Conservation (phyloP, 1,140 invertebrate genomes). For the Platyscapa corneri region DNA sequence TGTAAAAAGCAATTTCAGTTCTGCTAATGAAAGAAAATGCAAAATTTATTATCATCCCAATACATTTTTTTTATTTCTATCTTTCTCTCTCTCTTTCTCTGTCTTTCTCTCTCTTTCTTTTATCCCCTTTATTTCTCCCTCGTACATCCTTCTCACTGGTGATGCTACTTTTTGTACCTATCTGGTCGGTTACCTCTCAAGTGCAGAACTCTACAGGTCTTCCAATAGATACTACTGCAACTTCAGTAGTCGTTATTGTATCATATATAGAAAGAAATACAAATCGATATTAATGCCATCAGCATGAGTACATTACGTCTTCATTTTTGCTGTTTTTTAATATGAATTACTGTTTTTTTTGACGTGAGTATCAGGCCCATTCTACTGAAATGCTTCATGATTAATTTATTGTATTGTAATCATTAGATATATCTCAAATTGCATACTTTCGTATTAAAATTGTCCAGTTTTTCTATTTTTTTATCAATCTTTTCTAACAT, state of each 20-base stretch:
- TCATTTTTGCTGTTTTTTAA: not conserved
- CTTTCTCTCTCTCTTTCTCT: not conserved
- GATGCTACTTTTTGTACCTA: conserved; percentile 33
- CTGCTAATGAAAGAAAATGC: conserved; percentile 7
- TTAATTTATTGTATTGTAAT: conserved; percentile 47
- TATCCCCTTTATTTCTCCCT: not conserved
- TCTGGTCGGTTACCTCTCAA: not conserved
- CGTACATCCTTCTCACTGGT: not conserved
- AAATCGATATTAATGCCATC: no score
- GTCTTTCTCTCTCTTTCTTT: conserved; percentile 4
- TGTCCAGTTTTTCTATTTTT: not conserved
- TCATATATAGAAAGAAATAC: no score
- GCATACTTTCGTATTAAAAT: conserved; percentile 6
- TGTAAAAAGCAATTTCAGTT: not conserved
- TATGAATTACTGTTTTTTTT: not conserved
- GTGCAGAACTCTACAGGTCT: not conserved
- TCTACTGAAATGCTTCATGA: conserved; percentile 45
- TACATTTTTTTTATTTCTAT: conserved; percentile 21
- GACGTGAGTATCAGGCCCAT: not conserved
- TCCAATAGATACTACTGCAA: not conserved
- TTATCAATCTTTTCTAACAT: not conserved
- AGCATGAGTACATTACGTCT: not conserved
- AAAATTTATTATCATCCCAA: conserved; percentile 1
- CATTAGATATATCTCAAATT: conserved; percentile 4
- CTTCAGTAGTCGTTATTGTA: not conserved